Base-by-base conservation (phyloP, 2,113 vertebrate species). In the Aspiorhynchus laticeps region DNA sequence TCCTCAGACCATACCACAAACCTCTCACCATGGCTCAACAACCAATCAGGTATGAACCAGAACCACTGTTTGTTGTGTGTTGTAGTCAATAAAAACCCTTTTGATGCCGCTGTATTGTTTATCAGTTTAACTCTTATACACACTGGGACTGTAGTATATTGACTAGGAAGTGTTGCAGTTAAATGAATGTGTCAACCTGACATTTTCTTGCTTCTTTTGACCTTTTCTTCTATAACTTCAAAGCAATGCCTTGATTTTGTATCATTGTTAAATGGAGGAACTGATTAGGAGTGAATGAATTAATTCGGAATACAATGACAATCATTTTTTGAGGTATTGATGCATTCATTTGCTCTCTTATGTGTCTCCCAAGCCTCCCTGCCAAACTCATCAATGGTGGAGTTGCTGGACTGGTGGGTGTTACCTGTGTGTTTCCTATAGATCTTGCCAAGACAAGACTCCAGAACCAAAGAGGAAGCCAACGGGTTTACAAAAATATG, bases 371-470 rank as follows among this genome's bases (percentile, higher is more conserved):
- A 89, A 97, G 96, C 91, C 93, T 97, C 33, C 95, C 96, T 79
- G 96, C 96, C 59, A 96, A 96, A 31, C 93, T 97, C 76, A 96
- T 97, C 87, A 96, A 96, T 85, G 96, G 96, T 85, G 96, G 96
- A 84, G 88, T 95, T 81, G 96, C 96, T 51, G 96, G 96, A 76
- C 93, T 96, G 69, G 95, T 96, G 3, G 96, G 96, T 69, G 96
- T 97, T 81, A 96, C 96, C 85, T 97, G 96, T 90, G 95, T 97
- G 88, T 97, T 97, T 84, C 96, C 96, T 36, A 94, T 97, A 5
- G 96, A 97, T 87, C 93, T 97, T 84, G 95, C 95, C 87, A 97
- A 97, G 90, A 97, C 96, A 17, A 93, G 96, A 24, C 87, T 97
- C 77, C 96, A 97, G 91, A 97, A 97, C 91, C 96, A 97, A 77